Conservation (phyloP, 2,113 vertebrate genomes). For the Galeopterus variegatus region DNA sequence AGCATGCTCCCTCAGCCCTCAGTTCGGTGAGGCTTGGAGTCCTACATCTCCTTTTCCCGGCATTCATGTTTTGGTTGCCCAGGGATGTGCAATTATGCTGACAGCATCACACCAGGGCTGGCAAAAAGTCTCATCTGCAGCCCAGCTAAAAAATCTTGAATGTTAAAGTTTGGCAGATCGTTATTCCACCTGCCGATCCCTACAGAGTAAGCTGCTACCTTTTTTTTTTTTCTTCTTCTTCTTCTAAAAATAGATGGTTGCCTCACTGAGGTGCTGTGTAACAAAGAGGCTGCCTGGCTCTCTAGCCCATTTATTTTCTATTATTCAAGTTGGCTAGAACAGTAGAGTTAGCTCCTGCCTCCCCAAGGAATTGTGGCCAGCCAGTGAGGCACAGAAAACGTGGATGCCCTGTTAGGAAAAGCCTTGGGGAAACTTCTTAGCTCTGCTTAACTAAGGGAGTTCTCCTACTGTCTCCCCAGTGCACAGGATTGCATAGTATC, state of each 20-base stretch:
- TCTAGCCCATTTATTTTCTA: background rate
- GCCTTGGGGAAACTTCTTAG: background rate
- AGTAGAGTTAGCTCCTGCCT: background rate
- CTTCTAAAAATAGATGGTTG: slow-evolving; percentile 70
- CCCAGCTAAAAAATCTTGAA: slow-evolving; percentile 33
- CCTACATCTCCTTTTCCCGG: background rate
- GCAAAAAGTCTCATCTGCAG: slow-evolving; percentile 48
- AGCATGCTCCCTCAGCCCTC: background rate
- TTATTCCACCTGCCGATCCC: slow-evolving; percentile 37
- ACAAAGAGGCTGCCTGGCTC: slow-evolving; percentile 55
- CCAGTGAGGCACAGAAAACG: background rate
- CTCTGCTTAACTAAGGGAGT: background rate
- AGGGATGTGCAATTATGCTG: background rate
- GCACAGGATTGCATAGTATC: background rate
- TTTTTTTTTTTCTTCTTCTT: background rate
- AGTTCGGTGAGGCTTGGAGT: background rate
- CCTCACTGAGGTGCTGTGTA: slow-evolving; percentile 50
- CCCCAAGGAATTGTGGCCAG: background rate
- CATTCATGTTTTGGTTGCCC: background rate
- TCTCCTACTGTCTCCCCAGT: background rate
- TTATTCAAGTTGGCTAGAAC: slow-evolving; percentile 8
- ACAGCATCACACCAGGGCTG: background rate
- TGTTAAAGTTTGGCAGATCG: slow-evolving; percentile 42
- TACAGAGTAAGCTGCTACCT: slow-evolving; percentile 38
- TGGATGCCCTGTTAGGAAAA: background rate